These are phyloP conservation scores for Gracilinanus agilis DNA, from an alignment of 2,113 vertebrate genomes.

Conservation along the genomic window DNA sequence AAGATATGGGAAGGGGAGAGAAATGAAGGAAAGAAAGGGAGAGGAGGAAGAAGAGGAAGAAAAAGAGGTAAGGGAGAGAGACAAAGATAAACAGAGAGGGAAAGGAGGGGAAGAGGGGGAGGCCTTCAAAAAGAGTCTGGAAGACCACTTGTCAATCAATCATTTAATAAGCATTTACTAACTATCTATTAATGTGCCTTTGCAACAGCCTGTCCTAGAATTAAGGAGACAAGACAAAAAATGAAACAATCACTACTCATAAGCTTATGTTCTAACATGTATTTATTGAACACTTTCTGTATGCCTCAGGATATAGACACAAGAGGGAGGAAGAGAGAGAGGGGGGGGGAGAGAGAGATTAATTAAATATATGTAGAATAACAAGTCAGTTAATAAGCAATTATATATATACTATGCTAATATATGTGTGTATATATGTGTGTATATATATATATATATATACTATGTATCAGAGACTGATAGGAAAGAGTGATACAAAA, in stretches of 20 bases:
- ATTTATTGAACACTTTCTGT: background rate
- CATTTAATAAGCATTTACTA: background rate
- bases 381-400: background rate
- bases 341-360: too few relatives aligned
- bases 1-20: background rate
- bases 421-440: too few relatives aligned
- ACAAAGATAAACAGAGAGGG: background rate
- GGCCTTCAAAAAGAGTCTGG: background rate
- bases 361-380: background rate
- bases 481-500: background rate
- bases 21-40: slow-evolving; percentile 27
- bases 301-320: background rate
- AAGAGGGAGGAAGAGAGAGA: too few relatives aligned
- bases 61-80: background rate
- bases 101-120: background rate
- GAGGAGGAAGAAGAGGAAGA: background rate
- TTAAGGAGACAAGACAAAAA: background rate
- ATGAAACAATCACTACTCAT: background rate
- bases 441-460: background rate
- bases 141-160: background rate
- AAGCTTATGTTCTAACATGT: background rate
- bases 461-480: background rate
- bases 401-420: background rate
- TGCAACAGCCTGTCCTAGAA: background rate
- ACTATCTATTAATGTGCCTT: background rate